Base-by-base conservation (phyloP, 1,140 invertebrate genomes). In the Harpegnathos saltator region DNA sequence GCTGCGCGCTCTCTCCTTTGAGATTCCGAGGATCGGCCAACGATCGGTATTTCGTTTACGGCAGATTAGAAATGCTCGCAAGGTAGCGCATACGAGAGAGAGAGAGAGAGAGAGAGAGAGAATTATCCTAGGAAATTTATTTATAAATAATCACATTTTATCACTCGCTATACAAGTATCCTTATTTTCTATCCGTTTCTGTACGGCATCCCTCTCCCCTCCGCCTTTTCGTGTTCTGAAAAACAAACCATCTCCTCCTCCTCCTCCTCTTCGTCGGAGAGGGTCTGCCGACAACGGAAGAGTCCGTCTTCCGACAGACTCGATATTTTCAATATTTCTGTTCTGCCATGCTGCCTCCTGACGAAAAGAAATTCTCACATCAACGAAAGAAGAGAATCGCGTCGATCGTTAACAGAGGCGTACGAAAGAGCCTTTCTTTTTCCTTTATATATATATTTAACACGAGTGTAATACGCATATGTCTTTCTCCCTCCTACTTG, bases 61-160 rank as follows among this genome's bases (percentile, higher is more conserved):
- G 29, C 75, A 77, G 66, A 82, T 84, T 85, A 90, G 91, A 80
- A 91, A 90, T 90, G 82, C 85, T 85, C 81, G 63, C 38, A 72
- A 90, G 89, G 87, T 87, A 91, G 80, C 90, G 85, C 72, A 24
- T 88, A 83, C 50, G 86, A 86, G 74, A 44, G 38, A 44, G 38
- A 44, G 33, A 33, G 33, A 33, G 11, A 44, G 38, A 44, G 38
- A 44, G 38, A 44, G 38, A 44, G 38, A 44, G 38, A 44, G 38
- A 44, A 44, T 85, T 90, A 84, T 81, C 81, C 85, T 85, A 89
- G 62, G 82, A 84, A 90, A 88, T 89, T 84, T 89, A 87, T 89
- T 80, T 87, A 91, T 91, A 91, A 91, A 91, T 92, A 91, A 92
- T 91, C 84, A 92, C 87, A 90, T 89, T 83, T 91, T 89, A 73